A percentile compares a stretch with the other conserved stretches of the same genome.
phyloP scores from a whole-genome alignment of 2,797 vertebrate species.

The Acanthopagrus latus region DNA sequence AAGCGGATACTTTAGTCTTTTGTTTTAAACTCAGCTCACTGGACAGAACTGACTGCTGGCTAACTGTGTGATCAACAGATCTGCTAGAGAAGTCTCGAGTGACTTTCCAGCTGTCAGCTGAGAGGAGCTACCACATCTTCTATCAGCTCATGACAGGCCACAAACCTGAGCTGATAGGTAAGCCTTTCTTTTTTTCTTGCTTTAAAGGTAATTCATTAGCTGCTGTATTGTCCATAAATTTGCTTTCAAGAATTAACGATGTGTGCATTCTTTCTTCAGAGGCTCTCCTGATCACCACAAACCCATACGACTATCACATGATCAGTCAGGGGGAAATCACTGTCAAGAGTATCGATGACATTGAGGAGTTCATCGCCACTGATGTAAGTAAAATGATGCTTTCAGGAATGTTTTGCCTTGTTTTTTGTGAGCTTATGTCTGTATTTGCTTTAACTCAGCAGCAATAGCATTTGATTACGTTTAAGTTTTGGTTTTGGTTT shows the following conservation, averaged over 20 bases:
- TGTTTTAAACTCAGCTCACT: background rate
- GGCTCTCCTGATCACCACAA: conserved; percentile 89
- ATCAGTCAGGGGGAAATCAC: conserved; percentile 91
- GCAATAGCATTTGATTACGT: no score
- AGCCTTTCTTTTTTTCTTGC: conserved; percentile 33
- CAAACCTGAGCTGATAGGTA: conserved; percentile 89
- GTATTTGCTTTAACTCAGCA: no score
- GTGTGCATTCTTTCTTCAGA: conserved; percentile 75
- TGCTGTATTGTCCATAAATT: background rate
- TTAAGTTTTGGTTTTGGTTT: no score
- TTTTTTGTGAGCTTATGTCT: background rate
- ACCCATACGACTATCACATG: conserved; percentile 87
- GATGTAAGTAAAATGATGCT: conserved; percentile 83
- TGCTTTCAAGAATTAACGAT: background rate
- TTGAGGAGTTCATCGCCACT: conserved; percentile 90
- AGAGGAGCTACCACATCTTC: conserved; percentile 92
- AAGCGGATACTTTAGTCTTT: background rate
- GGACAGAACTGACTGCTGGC: conserved; percentile 13
- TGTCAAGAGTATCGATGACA: conserved; percentile 89
- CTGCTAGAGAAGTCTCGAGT: conserved; percentile 94
- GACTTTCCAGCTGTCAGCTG: conserved; percentile 91
- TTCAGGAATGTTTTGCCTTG: background rate
- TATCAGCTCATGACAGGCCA: conserved; percentile 92
- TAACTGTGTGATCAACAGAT: conserved; percentile 76
- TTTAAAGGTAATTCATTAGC: background rate